Evolutionary conservation across 2,888 invertebrate genomes (phyloP).

Genomic region (Patella ulyssiponensis): DNA sequence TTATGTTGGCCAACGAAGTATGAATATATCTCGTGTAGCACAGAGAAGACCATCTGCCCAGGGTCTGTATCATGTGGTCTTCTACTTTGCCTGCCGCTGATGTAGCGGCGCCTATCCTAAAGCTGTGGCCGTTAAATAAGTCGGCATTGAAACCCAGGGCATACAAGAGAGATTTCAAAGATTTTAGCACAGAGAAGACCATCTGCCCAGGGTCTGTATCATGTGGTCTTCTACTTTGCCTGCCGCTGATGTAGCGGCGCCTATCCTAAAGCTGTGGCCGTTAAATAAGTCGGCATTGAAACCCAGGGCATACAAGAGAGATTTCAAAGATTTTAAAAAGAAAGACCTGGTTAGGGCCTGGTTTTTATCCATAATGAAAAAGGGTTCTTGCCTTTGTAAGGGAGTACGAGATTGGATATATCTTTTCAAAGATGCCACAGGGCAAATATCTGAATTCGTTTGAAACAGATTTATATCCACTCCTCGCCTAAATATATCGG

Average conservation of each 20-base stretch:
- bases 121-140: background rate
- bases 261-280: background rate
- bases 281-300: background rate
- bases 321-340: background rate
- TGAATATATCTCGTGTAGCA: background rate
- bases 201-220: background rate
- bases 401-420: background rate
- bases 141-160: background rate
- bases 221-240: background rate
- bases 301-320: background rate
- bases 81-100: background rate
- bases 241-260: background rate
- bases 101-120: background rate
- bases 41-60: background rate
- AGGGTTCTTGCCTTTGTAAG: background rate
- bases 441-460: background rate
- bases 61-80: background rate
- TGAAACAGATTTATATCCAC: background rate
- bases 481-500: constrained; percentile 6
- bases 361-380: background rate
- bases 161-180: background rate
- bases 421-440: background rate
- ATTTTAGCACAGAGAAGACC: background rate
- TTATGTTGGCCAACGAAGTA: background rate
- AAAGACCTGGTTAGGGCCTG: background rate